phyloP scores from a whole-genome alignment of 1,140 invertebrate genomes.

The Spodoptera litura region DNA sequence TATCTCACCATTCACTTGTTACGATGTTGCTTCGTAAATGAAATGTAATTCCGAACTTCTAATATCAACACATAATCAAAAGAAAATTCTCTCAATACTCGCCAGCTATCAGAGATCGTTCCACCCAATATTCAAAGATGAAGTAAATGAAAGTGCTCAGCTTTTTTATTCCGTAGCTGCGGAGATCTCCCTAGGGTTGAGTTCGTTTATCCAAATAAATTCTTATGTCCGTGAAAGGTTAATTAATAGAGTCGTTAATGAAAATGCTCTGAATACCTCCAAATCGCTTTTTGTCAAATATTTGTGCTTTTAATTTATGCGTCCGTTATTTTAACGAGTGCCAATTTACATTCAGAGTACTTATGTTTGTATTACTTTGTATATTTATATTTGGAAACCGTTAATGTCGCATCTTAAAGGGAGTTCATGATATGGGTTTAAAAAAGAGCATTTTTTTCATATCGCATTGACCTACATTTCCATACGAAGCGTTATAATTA shows the following conservation, averaged over 20 bases:
- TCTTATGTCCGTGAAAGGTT: constrained; percentile 20
- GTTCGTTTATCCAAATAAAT: constrained; percentile 18
- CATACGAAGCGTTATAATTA: no score
- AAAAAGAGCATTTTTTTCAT: no score
- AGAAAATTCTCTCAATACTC: no score
- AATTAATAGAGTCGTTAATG: constrained; percentile 33
- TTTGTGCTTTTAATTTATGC: constrained; percentile 5
- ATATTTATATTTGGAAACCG: not conserved
- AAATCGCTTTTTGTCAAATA: constrained; percentile 32
- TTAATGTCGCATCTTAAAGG: not conserved
- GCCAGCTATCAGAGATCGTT: no score
- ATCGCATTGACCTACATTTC: no score
- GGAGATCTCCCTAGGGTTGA: not conserved
- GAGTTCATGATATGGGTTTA: not conserved
- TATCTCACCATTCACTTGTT: no score
- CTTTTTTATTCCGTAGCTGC: not conserved
- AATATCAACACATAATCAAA: no score
- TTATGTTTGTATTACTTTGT: not conserved
- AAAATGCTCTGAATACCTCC: constrained; percentile 20
- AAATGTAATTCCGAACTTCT: no score
- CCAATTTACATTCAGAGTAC: constrained; percentile 15
- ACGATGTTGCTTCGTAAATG: no score
- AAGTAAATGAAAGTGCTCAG: not conserved
- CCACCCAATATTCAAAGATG: not conserved
- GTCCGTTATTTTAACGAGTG: constrained; percentile 21